A percentile compares a stretch with the other conserved stretches of the same genome.
These are phyloP conservation scores for Meiosimyza platycephala DNA, from an alignment of 2,888 invertebrate species.

Conservation along the genomic window DNA sequence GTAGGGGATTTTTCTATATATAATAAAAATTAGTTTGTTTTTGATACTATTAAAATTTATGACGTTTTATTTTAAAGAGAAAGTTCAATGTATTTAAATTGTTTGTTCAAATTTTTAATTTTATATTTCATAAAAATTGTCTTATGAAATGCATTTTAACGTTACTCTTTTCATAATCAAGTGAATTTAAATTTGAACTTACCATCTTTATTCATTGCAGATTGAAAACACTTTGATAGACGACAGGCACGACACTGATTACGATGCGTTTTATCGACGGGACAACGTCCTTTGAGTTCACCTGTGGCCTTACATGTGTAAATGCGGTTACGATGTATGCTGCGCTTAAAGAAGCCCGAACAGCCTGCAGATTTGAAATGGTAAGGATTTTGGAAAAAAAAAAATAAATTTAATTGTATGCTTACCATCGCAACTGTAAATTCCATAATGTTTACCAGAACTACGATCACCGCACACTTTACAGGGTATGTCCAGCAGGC, in stretches of 20 bases:
- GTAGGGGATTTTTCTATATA: too few relatives aligned
- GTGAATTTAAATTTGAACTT: constrained; percentile 65
- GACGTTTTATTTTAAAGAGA: background rate
- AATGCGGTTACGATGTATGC: constrained; percentile 94
- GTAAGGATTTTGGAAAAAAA: background rate
- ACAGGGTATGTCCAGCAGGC: constrained; percentile 97
- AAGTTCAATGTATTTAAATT: background rate
- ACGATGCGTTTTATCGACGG: constrained; percentile 95
- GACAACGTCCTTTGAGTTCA: constrained; percentile 91
- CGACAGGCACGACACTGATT: constrained; percentile 97
- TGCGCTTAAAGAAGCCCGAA: constrained; percentile 95
- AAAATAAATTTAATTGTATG: constrained; percentile 34
- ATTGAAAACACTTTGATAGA: constrained; percentile 94
- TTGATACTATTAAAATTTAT: too few relatives aligned
- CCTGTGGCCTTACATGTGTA: constrained; percentile 98
- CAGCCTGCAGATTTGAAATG: constrained; percentile 74
- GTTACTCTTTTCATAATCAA: background rate
- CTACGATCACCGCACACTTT: constrained; percentile 99
- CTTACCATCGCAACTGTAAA: constrained; percentile 98
- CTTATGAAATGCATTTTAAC: too few relatives aligned
- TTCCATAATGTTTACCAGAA: constrained; percentile 99
- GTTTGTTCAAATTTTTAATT: background rate
- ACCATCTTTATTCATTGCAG: constrained; percentile 99
- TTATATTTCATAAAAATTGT: background rate
- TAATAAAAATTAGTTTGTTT: too few relatives aligned